A percentile compares a stretch with the other conserved stretches of the same genome.
phyloP scores from a whole-genome alignment of 2,113 vertebrate species.

The Nettapus auritus region DNA sequence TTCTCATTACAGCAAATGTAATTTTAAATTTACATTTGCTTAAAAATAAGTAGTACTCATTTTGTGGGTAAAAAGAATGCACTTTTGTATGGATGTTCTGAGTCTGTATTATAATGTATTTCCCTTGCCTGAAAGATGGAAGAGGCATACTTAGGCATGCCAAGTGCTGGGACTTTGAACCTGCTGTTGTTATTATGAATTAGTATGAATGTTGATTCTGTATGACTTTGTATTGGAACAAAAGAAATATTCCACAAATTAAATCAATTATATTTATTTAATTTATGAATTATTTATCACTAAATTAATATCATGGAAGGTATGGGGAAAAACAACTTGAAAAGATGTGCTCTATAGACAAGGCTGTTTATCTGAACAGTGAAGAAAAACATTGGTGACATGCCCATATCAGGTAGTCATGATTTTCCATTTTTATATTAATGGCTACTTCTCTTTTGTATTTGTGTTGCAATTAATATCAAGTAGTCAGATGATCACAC shows the following conservation, averaged over 20 bases:
- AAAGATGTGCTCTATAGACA: background rate
- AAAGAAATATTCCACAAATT: background rate
- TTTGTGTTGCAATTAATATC: background rate
- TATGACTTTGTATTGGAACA: background rate
- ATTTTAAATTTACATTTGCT: slow-evolving; percentile 21
- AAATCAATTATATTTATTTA: background rate
- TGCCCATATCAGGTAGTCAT: background rate
- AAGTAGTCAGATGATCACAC: background rate
- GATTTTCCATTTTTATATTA: background rate
- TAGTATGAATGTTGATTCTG: background rate
- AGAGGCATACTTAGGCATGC: background rate
- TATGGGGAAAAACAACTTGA: background rate
- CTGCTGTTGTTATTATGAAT: background rate
- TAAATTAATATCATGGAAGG: background rate
- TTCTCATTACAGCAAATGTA: background rate
- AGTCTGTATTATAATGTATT: background rate
- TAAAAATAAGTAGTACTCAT: background rate
- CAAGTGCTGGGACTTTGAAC: background rate
- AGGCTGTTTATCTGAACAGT: background rate
- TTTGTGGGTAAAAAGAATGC: background rate
- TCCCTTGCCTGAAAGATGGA: background rate
- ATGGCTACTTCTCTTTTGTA: background rate
- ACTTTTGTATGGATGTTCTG: background rate
- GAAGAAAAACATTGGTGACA: background rate
- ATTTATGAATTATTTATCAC: background rate